These are phyloP conservation scores for Aspidoscelis tigris DNA, from an alignment of 2,113 vertebrate species.

Conservation along the genomic window DNA sequence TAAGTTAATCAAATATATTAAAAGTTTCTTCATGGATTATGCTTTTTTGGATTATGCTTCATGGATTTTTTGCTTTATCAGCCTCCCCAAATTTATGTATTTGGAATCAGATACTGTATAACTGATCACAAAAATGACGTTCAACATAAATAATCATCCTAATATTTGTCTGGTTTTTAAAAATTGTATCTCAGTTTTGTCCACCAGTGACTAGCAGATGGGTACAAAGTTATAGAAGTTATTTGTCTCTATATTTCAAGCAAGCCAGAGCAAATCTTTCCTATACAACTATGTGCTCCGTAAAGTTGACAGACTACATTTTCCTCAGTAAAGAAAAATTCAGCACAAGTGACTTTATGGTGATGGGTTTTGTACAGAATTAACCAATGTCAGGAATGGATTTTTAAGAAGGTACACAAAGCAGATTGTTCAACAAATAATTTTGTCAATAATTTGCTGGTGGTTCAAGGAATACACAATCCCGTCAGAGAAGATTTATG, in stretches of 20 bases:
- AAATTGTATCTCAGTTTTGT: constrained; percentile 40
- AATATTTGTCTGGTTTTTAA: constrained; percentile 39
- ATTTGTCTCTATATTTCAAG: constrained; percentile 43
- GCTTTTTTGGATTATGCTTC: too few species aligned
- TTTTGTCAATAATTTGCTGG: neutral
- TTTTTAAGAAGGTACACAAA: neutral
- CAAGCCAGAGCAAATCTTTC: constrained; percentile 52
- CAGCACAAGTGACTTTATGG: constrained; percentile 34
- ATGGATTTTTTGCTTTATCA: constrained; percentile 40
- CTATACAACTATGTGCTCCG: constrained; percentile 54
- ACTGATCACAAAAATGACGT: constrained; percentile 34
- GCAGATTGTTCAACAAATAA: neutral
- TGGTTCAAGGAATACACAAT: neutral
- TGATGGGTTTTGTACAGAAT: neutral
- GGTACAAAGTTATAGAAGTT: constrained; percentile 49
- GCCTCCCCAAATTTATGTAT: constrained; percentile 39
- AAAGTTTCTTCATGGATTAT: constrained; percentile 42
- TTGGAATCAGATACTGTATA: constrained; percentile 22
- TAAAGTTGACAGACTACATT: neutral
- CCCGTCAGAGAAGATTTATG: neutral
- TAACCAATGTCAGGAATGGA: constrained; percentile 7
- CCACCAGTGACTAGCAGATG: constrained; percentile 52
- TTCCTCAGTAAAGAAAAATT: constrained; percentile 39
- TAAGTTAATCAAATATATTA: constrained; percentile 52
- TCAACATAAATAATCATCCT: constrained; percentile 51